Conservation (phyloP, 2,797 vertebrate genomes). For the Heterohyrax brucei region DNA sequence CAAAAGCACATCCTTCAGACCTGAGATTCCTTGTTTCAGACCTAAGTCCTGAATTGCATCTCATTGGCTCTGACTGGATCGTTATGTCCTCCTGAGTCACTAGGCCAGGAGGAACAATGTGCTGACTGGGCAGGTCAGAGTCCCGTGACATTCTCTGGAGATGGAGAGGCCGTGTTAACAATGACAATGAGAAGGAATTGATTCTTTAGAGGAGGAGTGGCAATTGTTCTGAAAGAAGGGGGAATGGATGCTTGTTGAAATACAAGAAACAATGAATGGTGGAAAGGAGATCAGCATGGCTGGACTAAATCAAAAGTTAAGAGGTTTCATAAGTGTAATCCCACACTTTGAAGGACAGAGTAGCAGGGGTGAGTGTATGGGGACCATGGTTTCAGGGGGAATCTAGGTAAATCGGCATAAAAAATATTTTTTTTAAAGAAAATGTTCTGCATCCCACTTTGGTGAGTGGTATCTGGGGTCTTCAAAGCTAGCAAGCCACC, state of each 20-base stretch:
- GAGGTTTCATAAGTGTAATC: no score
- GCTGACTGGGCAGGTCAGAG: not conserved
- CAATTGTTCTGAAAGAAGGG: not conserved
- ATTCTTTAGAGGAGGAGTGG: not conserved
- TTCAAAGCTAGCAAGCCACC: no score
- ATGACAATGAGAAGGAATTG: not conserved
- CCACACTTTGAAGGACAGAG: no score
- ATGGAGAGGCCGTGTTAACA: not conserved
- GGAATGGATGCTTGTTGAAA: not conserved
- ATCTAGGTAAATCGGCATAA: no score
- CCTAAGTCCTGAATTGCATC: not conserved
- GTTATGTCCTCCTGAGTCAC: not conserved
- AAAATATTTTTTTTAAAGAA: no score
- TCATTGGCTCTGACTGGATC: not conserved
- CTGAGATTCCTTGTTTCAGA: not conserved
- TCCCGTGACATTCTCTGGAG: not conserved
- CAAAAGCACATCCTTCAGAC: not conserved
- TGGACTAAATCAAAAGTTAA: no score
- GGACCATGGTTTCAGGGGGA: no score
- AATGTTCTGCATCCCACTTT: no score
- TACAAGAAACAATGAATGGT: not conserved
- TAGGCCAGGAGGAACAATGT: not conserved
- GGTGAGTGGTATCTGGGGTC: no score
- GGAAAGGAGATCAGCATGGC: no score
- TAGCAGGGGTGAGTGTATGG: no score